phyloP scores from a whole-genome alignment of 2,113 vertebrate genomes.

The Daubentonia madagascariensis region DNA sequence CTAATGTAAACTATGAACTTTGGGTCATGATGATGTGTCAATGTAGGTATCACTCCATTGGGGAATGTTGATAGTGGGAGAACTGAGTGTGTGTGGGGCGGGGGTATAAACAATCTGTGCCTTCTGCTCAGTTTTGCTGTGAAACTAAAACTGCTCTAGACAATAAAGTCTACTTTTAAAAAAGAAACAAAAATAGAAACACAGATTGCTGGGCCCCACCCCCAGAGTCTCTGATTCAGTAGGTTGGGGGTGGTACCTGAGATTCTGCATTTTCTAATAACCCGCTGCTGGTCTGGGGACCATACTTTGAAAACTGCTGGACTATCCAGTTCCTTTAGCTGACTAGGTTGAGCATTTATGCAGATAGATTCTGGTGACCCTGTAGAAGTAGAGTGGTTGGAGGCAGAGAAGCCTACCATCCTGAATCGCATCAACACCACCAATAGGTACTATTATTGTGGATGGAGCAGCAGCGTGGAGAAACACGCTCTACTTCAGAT shows the following conservation, averaged over 20 bases:
- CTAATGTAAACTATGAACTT: background rate
- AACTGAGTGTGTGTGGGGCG: background rate
- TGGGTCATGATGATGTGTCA: background rate
- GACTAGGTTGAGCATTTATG: background rate
- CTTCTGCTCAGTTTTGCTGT: background rate
- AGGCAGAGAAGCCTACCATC: background rate
- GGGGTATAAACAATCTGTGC: background rate
- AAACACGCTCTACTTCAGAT: background rate
- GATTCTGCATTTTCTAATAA: background rate
- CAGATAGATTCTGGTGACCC: background rate
- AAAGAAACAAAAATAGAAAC: background rate
- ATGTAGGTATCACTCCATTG: background rate
- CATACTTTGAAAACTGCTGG: background rate
- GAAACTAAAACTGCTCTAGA: background rate
- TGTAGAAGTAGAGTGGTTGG: background rate
- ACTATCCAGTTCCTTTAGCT: background rate
- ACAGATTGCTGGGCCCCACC: background rate
- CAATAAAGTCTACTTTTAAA: background rate
- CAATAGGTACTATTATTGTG: background rate
- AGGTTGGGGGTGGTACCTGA: background rate
- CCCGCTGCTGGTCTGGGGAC: background rate
- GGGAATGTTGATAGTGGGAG: background rate
- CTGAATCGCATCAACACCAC: background rate
- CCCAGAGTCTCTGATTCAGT: background rate
- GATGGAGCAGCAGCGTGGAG: background rate